Evolutionary conservation across 2,797 vertebrate species (phyloP), one percentile per base, ranked within the genome.

Genomic region (Stomatorhinus walkeri): DNA sequence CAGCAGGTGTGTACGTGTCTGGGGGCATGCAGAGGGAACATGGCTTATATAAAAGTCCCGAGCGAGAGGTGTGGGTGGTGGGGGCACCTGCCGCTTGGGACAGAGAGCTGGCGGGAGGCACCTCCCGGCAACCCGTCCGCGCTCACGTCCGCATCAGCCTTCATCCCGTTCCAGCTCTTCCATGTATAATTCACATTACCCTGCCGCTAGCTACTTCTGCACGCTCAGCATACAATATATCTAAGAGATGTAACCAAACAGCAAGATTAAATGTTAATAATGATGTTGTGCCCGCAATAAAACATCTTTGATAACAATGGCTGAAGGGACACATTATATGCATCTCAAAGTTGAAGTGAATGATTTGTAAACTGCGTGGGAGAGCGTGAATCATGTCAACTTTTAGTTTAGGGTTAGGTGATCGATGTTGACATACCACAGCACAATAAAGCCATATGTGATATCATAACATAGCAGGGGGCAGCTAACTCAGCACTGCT

Each of bases 1-100:
- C 90, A 91, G 87, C 90, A 92, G 90, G 88, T 88, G 95, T 93
- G 94, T 96, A 96, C 95, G 94, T 96, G 95, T 95, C 92, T 91
- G 10, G 16, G 84, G 90, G 91, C 95, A 96, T 91, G 95, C 12
- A 92, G 91, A 87, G 19, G 32, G 3, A 32, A 22, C 14, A 16
- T 32, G 14, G 81, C 40, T 88, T 88, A 85, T 51, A 46, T 84
- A 83, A 88, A 85, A 85, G 54, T 49, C 46, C 43, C 8, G 6
- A 49, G 6, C 0, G 28, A 56, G 43, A 10, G 10, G 22, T 2
- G 54, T 9, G 22, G 56, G 16, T 19, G 28, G 43, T 22, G 68
- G 43, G 79, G 79, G 19, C 79, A 43, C 79, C 79, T 83, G 79
- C 59, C 9, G 59, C 22, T 64, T 12, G 22, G 8, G 43, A 22